phyloP scores from a whole-genome alignment of 1,140 invertebrate species.

The Drosophila lacertosa region DNA sequence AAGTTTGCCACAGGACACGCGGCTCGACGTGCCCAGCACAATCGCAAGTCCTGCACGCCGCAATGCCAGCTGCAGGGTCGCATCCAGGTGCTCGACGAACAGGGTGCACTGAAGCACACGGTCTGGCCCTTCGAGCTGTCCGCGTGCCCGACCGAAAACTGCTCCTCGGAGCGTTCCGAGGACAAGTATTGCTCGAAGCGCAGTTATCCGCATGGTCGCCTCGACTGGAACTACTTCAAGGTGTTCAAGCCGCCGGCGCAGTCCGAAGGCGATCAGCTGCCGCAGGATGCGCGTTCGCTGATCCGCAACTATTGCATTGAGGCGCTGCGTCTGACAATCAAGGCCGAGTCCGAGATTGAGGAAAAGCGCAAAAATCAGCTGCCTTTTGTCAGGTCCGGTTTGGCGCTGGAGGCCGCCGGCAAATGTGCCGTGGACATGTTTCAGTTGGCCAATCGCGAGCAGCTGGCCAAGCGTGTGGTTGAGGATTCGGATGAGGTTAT shows the following conservation, averaged over 20 bases:
- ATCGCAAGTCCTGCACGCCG: too few relatives aligned
- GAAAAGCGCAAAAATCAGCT: too few relatives aligned
- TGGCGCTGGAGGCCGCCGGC: constrained; percentile 17
- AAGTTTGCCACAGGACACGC: too few relatives aligned
- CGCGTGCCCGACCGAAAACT: not conserved
- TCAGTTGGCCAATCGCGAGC: too few relatives aligned
- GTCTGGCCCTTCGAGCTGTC: not conserved
- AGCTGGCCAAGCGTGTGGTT: not conserved
- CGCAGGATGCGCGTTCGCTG: constrained; percentile 16
- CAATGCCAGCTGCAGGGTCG: too few relatives aligned
- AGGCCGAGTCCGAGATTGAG: not conserved
- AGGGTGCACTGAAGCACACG: not conserved
- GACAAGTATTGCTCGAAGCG: not conserved
- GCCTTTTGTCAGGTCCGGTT: too few relatives aligned
- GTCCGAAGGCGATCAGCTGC: not conserved
- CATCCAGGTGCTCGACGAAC: not conserved
- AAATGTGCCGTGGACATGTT: constrained; percentile 19
- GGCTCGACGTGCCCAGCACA: too few relatives aligned
- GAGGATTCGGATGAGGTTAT: too few relatives aligned
- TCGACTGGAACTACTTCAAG: constrained; percentile 46
- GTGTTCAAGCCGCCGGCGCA: constrained; percentile 26
- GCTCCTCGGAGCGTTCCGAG: not conserved
- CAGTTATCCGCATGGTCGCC: not conserved
- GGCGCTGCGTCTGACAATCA: constrained; percentile 18
- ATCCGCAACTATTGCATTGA: constrained; percentile 34